Evolutionary conservation across 1,140 invertebrate genomes (phyloP).

Genomic region (Orchestia grillus): DNA sequence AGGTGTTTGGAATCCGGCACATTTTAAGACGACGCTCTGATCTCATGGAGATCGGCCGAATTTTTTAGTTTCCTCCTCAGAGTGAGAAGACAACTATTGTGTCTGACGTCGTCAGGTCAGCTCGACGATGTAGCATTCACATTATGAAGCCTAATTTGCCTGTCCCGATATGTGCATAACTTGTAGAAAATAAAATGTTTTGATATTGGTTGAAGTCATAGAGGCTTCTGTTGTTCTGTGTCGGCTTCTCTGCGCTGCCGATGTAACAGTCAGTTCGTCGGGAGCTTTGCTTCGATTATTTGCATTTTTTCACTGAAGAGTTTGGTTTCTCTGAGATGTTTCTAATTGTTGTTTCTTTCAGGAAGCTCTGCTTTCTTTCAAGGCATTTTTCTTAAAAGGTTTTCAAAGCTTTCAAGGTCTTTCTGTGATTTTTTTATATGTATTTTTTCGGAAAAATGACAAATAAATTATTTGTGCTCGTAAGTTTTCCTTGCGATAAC

Average conservation of each 20-base stretch:
- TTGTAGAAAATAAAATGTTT: background rate
- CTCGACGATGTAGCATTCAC: background rate
- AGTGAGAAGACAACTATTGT: background rate
- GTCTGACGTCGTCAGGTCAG: background rate
- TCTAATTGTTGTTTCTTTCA: background rate
- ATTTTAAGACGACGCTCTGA: background rate
- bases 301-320: background rate
- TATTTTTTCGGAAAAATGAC: no score
- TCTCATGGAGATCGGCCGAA: background rate
- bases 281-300: no score
- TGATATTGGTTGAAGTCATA: background rate
- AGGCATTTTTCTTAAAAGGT: no score
- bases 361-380: no score
- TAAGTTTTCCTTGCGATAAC: no score
- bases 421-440: no score
- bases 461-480: no score
- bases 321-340: background rate
- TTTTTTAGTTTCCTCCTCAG: background rate
- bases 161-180: background rate
- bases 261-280: background rate
- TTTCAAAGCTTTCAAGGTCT: no score
- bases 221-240: background rate
- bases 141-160: no score
- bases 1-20: background rate
- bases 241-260: background rate